Percentiles rank a stretch among this genome's conserved stretches.
Conservation (phyloP, 2,797 vertebrate genomes). For the Hydrolagus colliei region DNA sequence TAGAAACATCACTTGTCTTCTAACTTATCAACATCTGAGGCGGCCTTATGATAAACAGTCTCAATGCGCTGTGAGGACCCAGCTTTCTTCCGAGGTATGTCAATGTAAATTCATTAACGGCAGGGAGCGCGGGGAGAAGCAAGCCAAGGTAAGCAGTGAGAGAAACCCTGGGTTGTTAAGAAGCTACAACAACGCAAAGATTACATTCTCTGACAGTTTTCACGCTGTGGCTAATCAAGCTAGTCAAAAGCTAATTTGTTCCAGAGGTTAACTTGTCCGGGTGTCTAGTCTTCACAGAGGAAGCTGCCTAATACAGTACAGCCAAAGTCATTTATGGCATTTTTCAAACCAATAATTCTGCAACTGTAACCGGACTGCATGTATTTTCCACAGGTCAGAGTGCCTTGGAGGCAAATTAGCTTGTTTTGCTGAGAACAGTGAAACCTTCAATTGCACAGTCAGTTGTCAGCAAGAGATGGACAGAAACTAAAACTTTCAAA, state of each 20-base stretch:
- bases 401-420: background rate
- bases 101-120: constrained; percentile 26
- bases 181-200: constrained; percentile 8
- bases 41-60: too few relatives aligned
- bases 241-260: constrained; percentile 32
- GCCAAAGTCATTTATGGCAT: constrained; percentile 1
- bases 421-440: background rate
- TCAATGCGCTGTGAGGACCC: too few relatives aligned
- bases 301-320: constrained; percentile 4
- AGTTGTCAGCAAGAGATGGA: too few relatives aligned
- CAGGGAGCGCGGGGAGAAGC: background rate
- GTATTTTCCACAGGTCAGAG: background rate
- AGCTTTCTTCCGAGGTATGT: background rate
- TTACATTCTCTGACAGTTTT: constrained; percentile 29
- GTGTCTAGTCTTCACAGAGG: background rate
- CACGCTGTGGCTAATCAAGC: constrained; percentile 30
- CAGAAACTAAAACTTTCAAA: too few relatives aligned
- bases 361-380: constrained; percentile 12
- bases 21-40: too few relatives aligned
- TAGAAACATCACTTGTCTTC: too few relatives aligned
- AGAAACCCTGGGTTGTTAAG: constrained; percentile 12
- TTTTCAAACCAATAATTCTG: constrained; percentile 20
- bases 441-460: too few relatives aligned
- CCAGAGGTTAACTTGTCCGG: constrained; percentile 20
- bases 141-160: constrained; percentile 6